phyloP scores from a whole-genome alignment of 2,888 invertebrate species.

The Cryptocephalus primarius region DNA sequence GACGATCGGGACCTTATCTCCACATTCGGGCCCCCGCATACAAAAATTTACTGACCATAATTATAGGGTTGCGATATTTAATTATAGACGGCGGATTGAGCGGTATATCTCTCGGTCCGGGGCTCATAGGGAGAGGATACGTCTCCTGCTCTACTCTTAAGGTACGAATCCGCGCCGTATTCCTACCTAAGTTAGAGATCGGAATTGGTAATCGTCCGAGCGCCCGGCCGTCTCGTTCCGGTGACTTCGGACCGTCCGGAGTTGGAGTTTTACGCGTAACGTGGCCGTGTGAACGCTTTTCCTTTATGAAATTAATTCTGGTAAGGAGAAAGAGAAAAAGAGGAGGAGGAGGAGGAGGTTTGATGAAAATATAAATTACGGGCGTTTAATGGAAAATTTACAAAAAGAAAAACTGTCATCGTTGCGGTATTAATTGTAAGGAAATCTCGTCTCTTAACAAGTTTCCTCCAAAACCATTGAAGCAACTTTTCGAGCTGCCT shows the following conservation, averaged over 20 bases:
- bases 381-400: no score
- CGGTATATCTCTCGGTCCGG: slow-evolving; percentile 5
- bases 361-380: no score
- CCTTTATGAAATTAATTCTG: background rate
- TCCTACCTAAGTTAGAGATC: background rate
- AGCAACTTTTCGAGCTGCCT: no score
- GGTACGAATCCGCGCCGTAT: background rate
- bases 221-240: background rate
- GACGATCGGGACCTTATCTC: slow-evolving; percentile 42
- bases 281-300: background rate
- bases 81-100: slow-evolving; percentile 52
- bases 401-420: no score
- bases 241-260: background rate
- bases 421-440: no score
- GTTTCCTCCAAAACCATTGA: no score
- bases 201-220: background rate
- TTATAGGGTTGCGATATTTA: slow-evolving; percentile 74
- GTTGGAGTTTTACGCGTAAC: background rate
- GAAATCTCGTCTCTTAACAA: no score
- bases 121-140: background rate
- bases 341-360: no score
- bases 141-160: background rate
- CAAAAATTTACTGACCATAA: slow-evolving; percentile 77
- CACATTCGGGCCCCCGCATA: slow-evolving; percentile 39
- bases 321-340: background rate